A percentile compares a stretch with the other conserved stretches of the same genome.
These are phyloP conservation scores for Halcyon smyrnensis DNA, from an alignment of 2,797 vertebrate species.

Conservation along the genomic window DNA sequence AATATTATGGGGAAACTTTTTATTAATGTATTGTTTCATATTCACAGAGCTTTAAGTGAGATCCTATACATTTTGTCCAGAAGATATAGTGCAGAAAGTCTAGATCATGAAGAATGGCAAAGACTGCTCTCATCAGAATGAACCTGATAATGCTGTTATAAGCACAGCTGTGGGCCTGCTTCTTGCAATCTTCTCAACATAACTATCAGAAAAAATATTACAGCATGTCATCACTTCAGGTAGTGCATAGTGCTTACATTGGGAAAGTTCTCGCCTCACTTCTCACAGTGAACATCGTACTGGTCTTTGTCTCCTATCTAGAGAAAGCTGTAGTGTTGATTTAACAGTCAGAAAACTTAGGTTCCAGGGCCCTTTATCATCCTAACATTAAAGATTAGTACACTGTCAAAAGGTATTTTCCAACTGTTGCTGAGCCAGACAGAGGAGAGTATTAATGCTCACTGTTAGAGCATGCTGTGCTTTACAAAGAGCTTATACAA, in stretches of 20 bases:
- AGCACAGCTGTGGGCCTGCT: neutral
- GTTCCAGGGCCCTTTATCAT: neutral
- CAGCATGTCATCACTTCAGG: neutral
- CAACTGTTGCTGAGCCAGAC: neutral
- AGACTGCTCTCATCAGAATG: neutral
- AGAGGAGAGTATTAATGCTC: neutral
- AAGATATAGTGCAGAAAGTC: neutral
- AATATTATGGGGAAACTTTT: neutral
- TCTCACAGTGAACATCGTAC: neutral
- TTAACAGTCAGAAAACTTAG: slow-evolving; percentile 9
- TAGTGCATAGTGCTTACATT: neutral
- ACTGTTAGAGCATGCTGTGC: neutral
- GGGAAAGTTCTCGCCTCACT: neutral
- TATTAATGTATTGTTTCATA: neutral
- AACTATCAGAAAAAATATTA: neutral
- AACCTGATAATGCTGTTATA: neutral
- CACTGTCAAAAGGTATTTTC: slow-evolving; percentile 5
- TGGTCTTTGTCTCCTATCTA: neutral
- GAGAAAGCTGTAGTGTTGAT: slow-evolving; percentile 10
- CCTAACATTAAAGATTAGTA: slow-evolving; percentile 27
- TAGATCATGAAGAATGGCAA: neutral
- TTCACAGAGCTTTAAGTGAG: neutral
- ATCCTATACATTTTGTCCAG: neutral
- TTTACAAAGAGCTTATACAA: slow-evolving; percentile 35
- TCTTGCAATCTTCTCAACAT: neutral